Percentiles rank a stretch among this genome's conserved stretches.
phyloP scores from a whole-genome alignment of 2,113 vertebrate genomes.

The Thamnaconus septentrionalis region DNA sequence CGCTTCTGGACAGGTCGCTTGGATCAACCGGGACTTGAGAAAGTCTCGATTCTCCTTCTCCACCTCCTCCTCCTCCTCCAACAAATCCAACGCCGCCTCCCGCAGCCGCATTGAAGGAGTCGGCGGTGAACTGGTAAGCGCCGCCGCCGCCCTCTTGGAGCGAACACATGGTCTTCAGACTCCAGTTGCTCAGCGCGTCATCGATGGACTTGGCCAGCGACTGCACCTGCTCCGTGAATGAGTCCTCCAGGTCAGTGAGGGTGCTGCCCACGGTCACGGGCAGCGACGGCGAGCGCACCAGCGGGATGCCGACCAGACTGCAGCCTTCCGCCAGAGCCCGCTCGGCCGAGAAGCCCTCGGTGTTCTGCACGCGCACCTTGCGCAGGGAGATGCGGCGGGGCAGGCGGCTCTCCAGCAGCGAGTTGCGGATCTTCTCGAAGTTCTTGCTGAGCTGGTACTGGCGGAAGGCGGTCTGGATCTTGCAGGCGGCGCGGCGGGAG shows the following conservation, averaged over 20 bases:
- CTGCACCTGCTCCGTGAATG: constrained; percentile 96
- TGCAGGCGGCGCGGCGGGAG: constrained; percentile 94
- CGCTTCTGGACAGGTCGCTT: constrained; percentile 80
- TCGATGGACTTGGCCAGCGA: constrained; percentile 98
- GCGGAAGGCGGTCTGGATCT: constrained; percentile 98
- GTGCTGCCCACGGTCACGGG: constrained; percentile 86
- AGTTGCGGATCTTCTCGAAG: constrained; percentile 99
- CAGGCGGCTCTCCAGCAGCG: constrained; percentile 93
- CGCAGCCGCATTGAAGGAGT: constrained; percentile 78
- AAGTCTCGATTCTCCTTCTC: constrained; percentile 33
- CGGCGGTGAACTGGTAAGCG: constrained; percentile 86
- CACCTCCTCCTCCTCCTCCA: constrained; percentile 50
- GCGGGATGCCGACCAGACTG: constrained; percentile 85
- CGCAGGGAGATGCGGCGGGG: constrained; percentile 94
- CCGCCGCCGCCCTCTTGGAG: constrained; percentile 86
- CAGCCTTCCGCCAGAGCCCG: constrained; percentile 91
- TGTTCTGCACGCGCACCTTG: constrained; percentile 87
- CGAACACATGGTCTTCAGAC: constrained; percentile 95
- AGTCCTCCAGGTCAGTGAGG: constrained; percentile 95
- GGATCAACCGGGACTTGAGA: constrained; percentile 63
- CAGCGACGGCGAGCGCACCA: constrained; percentile 90
- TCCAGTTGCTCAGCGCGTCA: constrained; percentile 97
- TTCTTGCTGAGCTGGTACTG: constrained; percentile 99
- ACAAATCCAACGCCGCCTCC: constrained; percentile 33
- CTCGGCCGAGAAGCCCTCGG: constrained; percentile 88